Evolutionary conservation across 2,113 vertebrate genomes (phyloP), one percentile per base, ranked within the genome.

Genomic region (Rhegmatorhina hoffmannsi): DNA sequence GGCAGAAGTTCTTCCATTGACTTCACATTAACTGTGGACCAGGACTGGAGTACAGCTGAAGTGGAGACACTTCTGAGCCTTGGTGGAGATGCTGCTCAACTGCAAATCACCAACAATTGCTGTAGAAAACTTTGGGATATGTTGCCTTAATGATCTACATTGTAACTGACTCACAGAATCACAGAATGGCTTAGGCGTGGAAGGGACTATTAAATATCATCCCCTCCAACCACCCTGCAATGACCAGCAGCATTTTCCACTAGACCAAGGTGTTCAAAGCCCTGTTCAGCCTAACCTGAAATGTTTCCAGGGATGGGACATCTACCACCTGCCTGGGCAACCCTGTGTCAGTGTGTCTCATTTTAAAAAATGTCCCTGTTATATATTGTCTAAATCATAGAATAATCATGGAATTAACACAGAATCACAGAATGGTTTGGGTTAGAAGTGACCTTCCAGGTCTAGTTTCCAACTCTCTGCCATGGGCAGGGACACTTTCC

Each of bases 101-200:
- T 31, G 13, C 28, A 6, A 1, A 77, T 40, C 50, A 73, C 17
- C 11, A 18, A 13, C n/a, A 44, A 6, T 3, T 3, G 0, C 14
- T 16, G 17, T 4, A 16, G 23, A 40, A 63, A 84, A 72, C 29
- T 47, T 31, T 28, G 43, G 60, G 44, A 63, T 1, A 1, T 0
- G 0, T 29, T 38, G 14, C 21, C 25, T 67, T 34, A 63, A 59
- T 11, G 43, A 89, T 7, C 14, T 56, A 31, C 9, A 6, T 7
- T 0, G 0, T 10, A 29, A 43, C 5, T 63, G 38, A 63, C 28
- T 20, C 38, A 63, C 5, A 28, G 59, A 38, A 40, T 38, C 59
- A 62, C 8, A 29, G 26, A 40, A 63, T 18, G 9, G 13, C 20
- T 69, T 25, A 34, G 9, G 6, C 29, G 28, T n/a, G 16, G 62